Conservation (phyloP, 1,140 invertebrate species). For the Linepithema humile region DNA sequence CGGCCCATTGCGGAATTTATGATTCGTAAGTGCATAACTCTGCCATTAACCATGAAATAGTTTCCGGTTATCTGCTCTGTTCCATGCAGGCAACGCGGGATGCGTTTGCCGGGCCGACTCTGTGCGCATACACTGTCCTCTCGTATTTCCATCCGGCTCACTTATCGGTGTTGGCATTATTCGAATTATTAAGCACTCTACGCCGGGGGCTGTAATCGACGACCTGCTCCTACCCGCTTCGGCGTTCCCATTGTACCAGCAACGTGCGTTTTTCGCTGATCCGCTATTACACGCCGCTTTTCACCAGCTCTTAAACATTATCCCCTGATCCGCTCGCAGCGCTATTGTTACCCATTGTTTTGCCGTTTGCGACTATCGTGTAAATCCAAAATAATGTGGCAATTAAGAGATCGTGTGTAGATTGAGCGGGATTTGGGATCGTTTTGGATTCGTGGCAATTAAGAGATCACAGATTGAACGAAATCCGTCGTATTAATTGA, state of each 20-base stretch:
- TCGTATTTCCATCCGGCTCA: slow-evolving; percentile 69
- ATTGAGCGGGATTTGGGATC: background rate
- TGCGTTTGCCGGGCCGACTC: slow-evolving; percentile 10
- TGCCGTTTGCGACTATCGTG: background rate
- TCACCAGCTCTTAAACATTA: slow-evolving; percentile 38
- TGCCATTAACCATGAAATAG: slow-evolving; percentile 76
- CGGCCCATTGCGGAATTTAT: slow-evolving; percentile 74
- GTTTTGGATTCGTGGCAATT: background rate
- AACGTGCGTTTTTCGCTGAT: slow-evolving; percentile 31
- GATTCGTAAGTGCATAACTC: slow-evolving; percentile 77
- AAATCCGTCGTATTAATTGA: background rate
- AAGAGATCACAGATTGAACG: background rate
- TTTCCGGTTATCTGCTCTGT: slow-evolving; percentile 70
- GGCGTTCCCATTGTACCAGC: background rate
- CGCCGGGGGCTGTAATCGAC: slow-evolving; percentile 34
- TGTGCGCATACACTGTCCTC: slow-evolving; percentile 38
- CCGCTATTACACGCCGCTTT: slow-evolving; percentile 39
- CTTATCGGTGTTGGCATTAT: slow-evolving; percentile 66
- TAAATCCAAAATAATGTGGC: slow-evolving; percentile 22
- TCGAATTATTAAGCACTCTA: slow-evolving; percentile 66
- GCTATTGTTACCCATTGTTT: slow-evolving; percentile 23
- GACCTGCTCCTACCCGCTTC: background rate
- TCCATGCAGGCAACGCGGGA: slow-evolving; percentile 58
- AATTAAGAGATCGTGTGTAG: slow-evolving; percentile 39
- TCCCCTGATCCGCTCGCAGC: background rate